phyloP scores from a whole-genome alignment of 2,797 vertebrate genomes.

The Diceros bicornis region DNA sequence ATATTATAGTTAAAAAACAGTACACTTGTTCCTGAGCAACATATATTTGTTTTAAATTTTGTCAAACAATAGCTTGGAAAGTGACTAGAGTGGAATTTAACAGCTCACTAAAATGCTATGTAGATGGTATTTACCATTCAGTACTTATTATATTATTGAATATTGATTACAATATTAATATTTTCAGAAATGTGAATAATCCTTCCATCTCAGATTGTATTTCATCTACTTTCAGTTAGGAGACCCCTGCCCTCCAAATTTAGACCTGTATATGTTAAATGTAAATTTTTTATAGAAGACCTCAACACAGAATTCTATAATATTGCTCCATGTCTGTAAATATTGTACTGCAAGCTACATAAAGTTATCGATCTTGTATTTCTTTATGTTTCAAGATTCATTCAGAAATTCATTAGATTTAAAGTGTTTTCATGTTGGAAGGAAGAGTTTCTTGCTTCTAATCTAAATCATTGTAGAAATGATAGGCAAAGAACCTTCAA shows the following conservation, averaged over 20 bases:
- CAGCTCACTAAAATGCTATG: neutral
- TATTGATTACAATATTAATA: slow-evolving; percentile 13
- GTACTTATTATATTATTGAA: neutral
- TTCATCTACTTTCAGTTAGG: slow-evolving; percentile 4
- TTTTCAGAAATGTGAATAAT: slow-evolving; percentile 45
- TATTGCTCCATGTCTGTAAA: slow-evolving; percentile 14
- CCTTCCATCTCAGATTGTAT: neutral
- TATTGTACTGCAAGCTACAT: neutral
- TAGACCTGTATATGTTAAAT: slow-evolving; percentile 8
- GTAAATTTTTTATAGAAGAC: neutral
- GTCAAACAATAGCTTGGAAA: neutral
- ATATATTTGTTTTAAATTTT: slow-evolving; percentile 52
- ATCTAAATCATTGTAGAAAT: neutral
- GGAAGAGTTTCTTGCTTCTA: slow-evolving; percentile 38
- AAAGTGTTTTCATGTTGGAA: slow-evolving; percentile 29
- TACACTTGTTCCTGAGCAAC: slow-evolving; percentile 1
- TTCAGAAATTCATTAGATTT: slow-evolving; percentile 43
- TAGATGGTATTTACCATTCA: neutral
- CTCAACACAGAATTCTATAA: neutral
- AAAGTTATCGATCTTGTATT: neutral
- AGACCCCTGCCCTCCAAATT: neutral
- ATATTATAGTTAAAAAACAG: slow-evolving; percentile 5
- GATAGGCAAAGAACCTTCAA: neutral
- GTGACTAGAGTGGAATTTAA: slow-evolving; percentile 15
- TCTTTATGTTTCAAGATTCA: slow-evolving; percentile 40